A percentile compares a stretch with the other conserved stretches of the same genome.
Conservation (phyloP, 2,888 invertebrate genomes). For the Helicoverpa assulta region DNA sequence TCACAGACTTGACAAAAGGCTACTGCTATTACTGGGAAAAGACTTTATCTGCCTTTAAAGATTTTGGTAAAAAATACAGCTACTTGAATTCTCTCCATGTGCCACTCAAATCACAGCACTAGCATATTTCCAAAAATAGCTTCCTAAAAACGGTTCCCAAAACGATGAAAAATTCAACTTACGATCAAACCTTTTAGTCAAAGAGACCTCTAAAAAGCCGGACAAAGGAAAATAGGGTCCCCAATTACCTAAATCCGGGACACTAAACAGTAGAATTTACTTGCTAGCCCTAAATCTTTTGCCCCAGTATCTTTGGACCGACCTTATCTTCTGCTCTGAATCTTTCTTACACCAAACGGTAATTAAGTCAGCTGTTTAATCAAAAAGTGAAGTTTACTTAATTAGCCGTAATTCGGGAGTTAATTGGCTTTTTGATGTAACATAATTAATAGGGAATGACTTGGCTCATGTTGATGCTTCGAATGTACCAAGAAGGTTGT, state of each 20-base stretch:
- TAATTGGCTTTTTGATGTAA: conserved; percentile 58
- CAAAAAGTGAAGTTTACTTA: conserved; percentile 61
- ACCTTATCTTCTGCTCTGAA: conserved; percentile 47
- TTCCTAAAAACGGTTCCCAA: background rate
- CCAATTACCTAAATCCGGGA: background rate
- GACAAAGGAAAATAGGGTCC: background rate
- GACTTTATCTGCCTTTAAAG: no score
- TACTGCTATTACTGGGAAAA: no score
- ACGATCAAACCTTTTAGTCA: background rate
- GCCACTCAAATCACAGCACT: background rate
- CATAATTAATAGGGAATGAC: conserved; percentile 52
- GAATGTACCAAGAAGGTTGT: conserved; percentile 22
- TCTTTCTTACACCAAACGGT: conserved; percentile 24
- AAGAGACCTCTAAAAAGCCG: background rate
- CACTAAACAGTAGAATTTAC: conserved; percentile 9
- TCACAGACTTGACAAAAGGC: no score
- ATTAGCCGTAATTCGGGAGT: conserved; percentile 59
- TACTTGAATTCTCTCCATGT: no score
- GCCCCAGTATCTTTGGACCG: background rate
- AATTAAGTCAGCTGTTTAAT: conserved; percentile 61
- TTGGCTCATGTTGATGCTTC: conserved; percentile 21
- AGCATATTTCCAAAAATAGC: background rate
- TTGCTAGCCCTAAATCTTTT: conserved; percentile 4
- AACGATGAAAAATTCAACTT: conserved; percentile 3
- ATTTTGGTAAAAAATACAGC: no score